Percentiles rank a stretch among this genome's conserved stretches.
Conservation (phyloP, 2,888 invertebrate genomes). For the Sarcophaga rosellei region DNA sequence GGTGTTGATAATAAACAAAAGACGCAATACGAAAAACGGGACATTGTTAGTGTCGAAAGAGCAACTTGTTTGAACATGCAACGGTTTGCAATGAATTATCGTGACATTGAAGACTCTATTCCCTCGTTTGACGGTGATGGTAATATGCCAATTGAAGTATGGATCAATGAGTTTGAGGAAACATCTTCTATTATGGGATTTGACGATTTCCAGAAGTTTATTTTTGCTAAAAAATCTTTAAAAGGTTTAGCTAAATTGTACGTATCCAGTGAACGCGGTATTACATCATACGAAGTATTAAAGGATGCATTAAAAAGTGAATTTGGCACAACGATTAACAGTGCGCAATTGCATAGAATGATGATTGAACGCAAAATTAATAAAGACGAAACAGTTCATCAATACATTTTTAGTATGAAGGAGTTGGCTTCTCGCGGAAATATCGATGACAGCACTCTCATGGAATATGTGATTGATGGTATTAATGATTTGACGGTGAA, state of each 20-base stretch:
- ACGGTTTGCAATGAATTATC: slow-evolving; percentile 25
- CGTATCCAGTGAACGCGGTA: slow-evolving; percentile 33
- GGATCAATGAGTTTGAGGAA: slow-evolving; percentile 53
- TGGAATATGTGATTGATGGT: too few species aligned
- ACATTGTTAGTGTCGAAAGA: background rate
- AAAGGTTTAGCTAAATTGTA: too few species aligned
- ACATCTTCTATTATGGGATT: slow-evolving; percentile 44
- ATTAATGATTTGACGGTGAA: too few species aligned
- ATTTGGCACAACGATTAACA: slow-evolving; percentile 24
- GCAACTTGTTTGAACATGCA: slow-evolving; percentile 18
- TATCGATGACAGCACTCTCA: too few species aligned
- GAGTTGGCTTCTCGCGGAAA: slow-evolving; percentile 75
- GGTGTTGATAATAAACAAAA: background rate
- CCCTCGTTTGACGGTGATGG: slow-evolving; percentile 44
- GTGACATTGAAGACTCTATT: slow-evolving; percentile 57
- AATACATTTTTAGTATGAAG: slow-evolving; percentile 77
- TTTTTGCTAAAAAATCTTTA: too few species aligned
- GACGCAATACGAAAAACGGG: background rate
- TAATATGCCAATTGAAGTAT: slow-evolving; percentile 28
- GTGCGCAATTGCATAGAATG: slow-evolving; percentile 61
- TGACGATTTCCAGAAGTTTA: slow-evolving; percentile 40
- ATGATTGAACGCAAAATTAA: slow-evolving; percentile 72
- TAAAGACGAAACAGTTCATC: slow-evolving; percentile 74
- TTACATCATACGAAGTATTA: slow-evolving; percentile 14
- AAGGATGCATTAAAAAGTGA: slow-evolving; percentile 9